Evolutionary conservation across 2,888 invertebrate species (phyloP).

Genomic region (Eupithecia subumbrata): DNA sequence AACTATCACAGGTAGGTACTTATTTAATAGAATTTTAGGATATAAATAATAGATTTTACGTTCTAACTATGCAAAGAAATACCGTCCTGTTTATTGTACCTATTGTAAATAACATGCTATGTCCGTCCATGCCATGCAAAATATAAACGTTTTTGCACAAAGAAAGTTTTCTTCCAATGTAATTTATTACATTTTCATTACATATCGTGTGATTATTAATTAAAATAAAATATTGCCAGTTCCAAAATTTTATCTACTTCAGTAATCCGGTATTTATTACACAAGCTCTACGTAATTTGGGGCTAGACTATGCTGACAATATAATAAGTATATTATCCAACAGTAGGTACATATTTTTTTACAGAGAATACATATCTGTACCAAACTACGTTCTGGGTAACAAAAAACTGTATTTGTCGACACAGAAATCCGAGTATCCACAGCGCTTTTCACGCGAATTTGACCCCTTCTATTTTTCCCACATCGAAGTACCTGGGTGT

Average conservation of each 20-base stretch:
- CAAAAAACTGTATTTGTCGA: not conserved
- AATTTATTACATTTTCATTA: too few species aligned
- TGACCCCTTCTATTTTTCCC: slow-evolving; percentile 4
- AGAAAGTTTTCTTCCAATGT: too few species aligned
- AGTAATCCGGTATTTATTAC: not conserved
- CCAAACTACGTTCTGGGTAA: not conserved
- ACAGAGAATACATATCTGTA: not conserved
- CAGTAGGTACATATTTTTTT: not conserved
- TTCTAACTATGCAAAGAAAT: not conserved
- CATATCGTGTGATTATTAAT: too few species aligned
- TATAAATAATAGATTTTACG: not conserved
- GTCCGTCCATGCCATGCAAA: too few species aligned
- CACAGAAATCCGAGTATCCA: not conserved
- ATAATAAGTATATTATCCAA: not conserved
- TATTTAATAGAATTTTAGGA: not conserved
- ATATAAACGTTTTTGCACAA: too few species aligned
- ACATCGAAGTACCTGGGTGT: slow-evolving; percentile 10
- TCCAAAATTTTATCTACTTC: not conserved
- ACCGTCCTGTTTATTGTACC: too few species aligned
- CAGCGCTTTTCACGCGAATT: not conserved
- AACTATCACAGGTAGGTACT: slow-evolving; percentile 2
- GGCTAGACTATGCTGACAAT: not conserved
- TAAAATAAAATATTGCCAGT: not conserved
- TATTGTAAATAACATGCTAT: too few species aligned
- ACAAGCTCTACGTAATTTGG: not conserved